These are phyloP conservation scores for Ifrita kowaldi DNA, from an alignment of 2,113 vertebrate genomes.

Conservation along the genomic window DNA sequence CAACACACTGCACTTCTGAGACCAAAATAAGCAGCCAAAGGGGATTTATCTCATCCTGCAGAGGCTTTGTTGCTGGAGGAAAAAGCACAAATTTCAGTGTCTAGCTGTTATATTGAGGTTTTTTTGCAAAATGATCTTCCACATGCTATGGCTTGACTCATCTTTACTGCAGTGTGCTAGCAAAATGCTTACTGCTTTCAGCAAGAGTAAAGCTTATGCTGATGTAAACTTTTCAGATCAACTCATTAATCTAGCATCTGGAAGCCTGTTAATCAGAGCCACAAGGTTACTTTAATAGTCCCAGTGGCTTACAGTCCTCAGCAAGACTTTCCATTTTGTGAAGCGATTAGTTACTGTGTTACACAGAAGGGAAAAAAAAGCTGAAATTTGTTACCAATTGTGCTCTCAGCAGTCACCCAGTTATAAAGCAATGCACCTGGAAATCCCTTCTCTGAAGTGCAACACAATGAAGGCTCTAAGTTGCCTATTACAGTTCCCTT, in stretches of 20 bases:
- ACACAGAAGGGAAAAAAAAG: not conserved
- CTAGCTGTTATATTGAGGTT: not conserved
- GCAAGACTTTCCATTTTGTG: not conserved
- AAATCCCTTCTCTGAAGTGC: not conserved
- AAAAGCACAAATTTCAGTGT: not conserved
- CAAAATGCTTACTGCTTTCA: conserved; percentile 1
- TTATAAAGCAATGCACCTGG: conserved; percentile 12
- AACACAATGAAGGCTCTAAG: not conserved
- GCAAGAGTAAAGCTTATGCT: conserved; percentile 26
- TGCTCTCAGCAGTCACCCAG: not conserved
- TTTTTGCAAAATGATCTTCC: not conserved
- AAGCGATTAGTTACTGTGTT: conserved; percentile 27
- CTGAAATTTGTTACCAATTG: not conserved
- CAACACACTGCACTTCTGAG: conserved; percentile 16
- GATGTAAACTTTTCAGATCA: conserved; percentile 39
- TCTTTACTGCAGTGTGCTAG: not conserved
- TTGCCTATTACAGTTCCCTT: not conserved
- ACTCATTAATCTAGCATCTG: conserved; percentile 62
- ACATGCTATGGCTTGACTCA: not conserved
- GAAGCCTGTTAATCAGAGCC: conserved; percentile 41
- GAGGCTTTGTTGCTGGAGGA: not conserved
- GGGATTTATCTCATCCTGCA: not conserved
- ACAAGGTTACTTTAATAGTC: conserved; percentile 27
- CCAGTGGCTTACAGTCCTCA: not conserved
- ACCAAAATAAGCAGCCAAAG: not conserved